Evolutionary conservation across 2,888 invertebrate genomes (phyloP).

Genomic region (Lasiommata megera): DNA sequence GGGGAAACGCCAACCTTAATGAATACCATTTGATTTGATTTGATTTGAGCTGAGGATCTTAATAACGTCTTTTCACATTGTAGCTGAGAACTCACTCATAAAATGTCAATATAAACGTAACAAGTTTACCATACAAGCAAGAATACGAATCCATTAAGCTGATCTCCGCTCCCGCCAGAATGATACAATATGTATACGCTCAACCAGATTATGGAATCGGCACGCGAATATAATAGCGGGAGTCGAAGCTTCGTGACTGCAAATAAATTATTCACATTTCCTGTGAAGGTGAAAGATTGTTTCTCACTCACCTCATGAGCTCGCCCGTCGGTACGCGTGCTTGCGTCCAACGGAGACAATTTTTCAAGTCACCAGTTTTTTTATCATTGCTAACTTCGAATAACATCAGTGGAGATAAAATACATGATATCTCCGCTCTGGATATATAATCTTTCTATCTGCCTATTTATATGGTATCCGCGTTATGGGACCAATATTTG

Average conservation of each 20-base stretch:
- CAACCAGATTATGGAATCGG: conserved; percentile 16
- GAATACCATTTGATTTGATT: no score
- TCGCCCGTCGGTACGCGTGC: conserved; percentile 22
- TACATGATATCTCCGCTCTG: no score
- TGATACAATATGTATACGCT: conserved; percentile 23
- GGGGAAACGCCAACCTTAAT: no score
- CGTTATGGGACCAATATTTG: no score
- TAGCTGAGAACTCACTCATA: no score
- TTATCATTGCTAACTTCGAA: background rate
- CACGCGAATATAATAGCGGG: conserved; percentile 16
- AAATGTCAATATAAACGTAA: background rate
- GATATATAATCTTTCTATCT: no score
- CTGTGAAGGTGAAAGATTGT: conserved; percentile 7
- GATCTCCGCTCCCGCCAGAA: conserved; percentile 5
- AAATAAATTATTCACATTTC: conserved; percentile 19
- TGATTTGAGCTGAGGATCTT: no score
- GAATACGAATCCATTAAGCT: conserved; percentile 18
- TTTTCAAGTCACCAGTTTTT: conserved; percentile 22
- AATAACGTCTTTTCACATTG: no score
- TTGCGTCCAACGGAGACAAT: conserved; percentile 32
- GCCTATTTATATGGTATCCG: no score
- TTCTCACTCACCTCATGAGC: conserved; percentile 8
- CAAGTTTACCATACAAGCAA: background rate
- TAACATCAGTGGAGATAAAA: background rate
- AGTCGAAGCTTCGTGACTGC: conserved; percentile 17